phyloP scores from a whole-genome alignment of 35 echinoderm and acorn worm genomes.

The Chiridota heheva region DNA sequence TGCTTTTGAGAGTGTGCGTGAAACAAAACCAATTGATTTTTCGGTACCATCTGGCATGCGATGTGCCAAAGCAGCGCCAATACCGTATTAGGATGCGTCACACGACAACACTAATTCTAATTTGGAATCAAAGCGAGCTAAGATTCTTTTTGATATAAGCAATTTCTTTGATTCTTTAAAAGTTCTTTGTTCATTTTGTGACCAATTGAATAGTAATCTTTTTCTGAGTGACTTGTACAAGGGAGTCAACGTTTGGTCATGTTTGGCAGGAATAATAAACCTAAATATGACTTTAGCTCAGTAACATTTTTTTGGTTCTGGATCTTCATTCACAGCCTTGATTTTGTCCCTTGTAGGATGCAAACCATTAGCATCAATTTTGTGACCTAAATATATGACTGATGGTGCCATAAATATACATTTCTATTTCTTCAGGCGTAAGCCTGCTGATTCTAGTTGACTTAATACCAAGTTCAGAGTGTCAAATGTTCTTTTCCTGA shows the following conservation, averaged over 20 bases:
- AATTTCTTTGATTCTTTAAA: slow-evolving; percentile 22
- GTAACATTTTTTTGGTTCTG: slow-evolving; percentile 35
- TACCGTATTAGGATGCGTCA: slow-evolving; percentile 20
- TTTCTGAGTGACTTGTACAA: slow-evolving; percentile 7
- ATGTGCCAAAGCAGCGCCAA: slow-evolving; percentile 22
- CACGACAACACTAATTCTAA: slow-evolving; percentile 1
- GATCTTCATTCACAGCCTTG: slow-evolving; percentile 13
- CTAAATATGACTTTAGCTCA: slow-evolving; percentile 23
- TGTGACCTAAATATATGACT: slow-evolving; percentile 52
- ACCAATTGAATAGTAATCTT: neutral
- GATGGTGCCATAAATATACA: slow-evolving; percentile 28
- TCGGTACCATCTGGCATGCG: slow-evolving; percentile 16
- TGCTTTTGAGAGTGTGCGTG: neutral
- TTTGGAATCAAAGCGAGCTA: neutral
- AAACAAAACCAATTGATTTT: neutral
- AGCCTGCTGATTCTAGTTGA: slow-evolving; percentile 3
- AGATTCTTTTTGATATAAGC: neutral
- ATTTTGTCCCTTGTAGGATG: slow-evolving; percentile 18
- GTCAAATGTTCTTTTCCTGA: slow-evolving; percentile 28
- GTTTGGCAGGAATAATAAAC: slow-evolving; percentile 21
- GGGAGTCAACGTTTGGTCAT: slow-evolving; percentile 1
- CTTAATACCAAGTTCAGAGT: slow-evolving; percentile 13
- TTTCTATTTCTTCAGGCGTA: slow-evolving; percentile 28
- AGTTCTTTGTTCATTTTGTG: neutral
- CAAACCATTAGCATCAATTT: slow-evolving; percentile 30